Conservation (phyloP, 2,113 vertebrate species). For the Centrocercus urophasianus region DNA sequence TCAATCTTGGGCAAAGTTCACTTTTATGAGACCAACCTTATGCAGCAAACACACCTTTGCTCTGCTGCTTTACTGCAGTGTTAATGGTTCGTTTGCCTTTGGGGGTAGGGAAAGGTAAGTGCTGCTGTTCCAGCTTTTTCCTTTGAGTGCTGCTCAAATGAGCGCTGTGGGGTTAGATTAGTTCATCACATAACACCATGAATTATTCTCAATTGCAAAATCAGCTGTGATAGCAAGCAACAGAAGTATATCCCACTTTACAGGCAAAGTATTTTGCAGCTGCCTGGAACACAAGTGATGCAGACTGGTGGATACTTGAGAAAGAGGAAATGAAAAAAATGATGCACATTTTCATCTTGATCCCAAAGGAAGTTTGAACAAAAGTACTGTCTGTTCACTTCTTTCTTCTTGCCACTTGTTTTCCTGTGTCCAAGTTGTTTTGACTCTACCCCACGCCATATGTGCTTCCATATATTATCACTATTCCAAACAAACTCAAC, state of each 20-base stretch:
- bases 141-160: background rate
- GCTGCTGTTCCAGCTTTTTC: conserved; percentile 34
- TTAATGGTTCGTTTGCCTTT: conserved; percentile 70
- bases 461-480: background rate
- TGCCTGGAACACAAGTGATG: background rate
- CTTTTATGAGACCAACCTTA: conserved; percentile 68
- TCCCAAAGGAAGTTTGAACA: background rate
- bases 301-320: background rate
- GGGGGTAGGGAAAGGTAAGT: conserved; percentile 60
- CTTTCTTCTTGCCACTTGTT: background rate
- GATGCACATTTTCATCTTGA: background rate
- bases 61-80: conserved; percentile 61
- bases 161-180: background rate
- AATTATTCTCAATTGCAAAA: background rate
- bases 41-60: conserved; percentile 78
- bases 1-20: conserved; percentile 71
- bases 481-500: background rate
- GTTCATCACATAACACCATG: background rate
- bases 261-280: background rate
- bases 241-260: background rate
- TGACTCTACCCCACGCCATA: background rate
- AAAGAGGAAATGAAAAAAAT: background rate
- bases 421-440: background rate
- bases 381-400: background rate
- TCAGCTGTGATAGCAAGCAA: background rate